Conservation (phyloP, 2,888 invertebrate species). For the Cynaeus angustus region DNA sequence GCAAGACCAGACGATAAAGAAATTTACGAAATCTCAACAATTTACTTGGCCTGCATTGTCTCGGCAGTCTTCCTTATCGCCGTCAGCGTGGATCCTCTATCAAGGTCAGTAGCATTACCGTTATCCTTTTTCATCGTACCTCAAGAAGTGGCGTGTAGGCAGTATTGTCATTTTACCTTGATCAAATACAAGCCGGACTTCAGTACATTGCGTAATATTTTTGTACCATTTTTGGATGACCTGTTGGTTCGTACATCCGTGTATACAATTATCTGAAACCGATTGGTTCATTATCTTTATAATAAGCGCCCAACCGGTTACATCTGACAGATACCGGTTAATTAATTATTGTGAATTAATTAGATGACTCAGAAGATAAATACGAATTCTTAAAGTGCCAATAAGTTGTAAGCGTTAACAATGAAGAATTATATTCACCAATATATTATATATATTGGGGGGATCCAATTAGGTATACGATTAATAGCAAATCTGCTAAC, state of each 20-base stretch:
- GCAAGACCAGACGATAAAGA: conserved; percentile 88
- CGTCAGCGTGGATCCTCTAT: conserved; percentile 91
- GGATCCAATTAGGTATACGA: too few relatives aligned
- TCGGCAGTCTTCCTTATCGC: conserved; percentile 91
- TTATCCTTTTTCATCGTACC: conserved; percentile 31
- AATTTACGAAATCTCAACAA: conserved; percentile 91
- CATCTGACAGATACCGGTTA: conserved; percentile 13
- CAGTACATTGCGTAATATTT: conserved; percentile 14
- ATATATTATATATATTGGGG: too few relatives aligned
- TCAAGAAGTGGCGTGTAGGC: conserved; percentile 10
- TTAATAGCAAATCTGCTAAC: too few relatives aligned
- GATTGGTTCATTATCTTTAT: not conserved
- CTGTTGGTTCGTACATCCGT: conserved; percentile 6
- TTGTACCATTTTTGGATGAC: conserved; percentile 6
- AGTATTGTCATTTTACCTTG: conserved; percentile 20
- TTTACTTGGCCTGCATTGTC: conserved; percentile 90
- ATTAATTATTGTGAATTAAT: conserved; percentile 26
- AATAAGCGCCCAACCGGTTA: conserved; percentile 16
- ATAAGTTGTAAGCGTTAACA: too few relatives aligned
- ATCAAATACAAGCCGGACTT: conserved; percentile 26
- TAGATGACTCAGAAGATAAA: conserved; percentile 6
- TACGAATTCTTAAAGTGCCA: too few relatives aligned
- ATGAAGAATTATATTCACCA: too few relatives aligned
- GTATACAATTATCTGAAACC: conserved; percentile 10
- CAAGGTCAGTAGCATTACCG: conserved; percentile 76